phyloP scores from a whole-genome alignment of 2,113 vertebrate species.

The Neolamprologus tretocephalus region DNA sequence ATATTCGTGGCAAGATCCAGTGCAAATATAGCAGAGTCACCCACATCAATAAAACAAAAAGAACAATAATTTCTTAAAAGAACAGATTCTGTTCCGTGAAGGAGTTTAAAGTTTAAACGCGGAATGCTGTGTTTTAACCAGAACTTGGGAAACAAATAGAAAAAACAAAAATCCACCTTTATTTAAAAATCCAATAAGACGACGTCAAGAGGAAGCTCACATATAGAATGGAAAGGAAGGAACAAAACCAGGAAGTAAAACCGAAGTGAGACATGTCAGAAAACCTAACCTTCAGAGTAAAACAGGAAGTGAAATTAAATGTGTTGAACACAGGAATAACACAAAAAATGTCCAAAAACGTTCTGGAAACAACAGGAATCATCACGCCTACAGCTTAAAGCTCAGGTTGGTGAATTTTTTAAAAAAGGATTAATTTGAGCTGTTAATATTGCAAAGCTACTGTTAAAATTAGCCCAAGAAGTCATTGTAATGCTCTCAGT shows the following conservation, averaged over 20 bases:
- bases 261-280: not conserved
- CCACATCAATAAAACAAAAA: not conserved
- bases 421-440: not conserved
- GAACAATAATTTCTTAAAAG: not conserved
- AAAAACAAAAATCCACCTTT: not conserved
- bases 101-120: not conserved
- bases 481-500: not conserved
- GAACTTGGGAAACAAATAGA: not conserved
- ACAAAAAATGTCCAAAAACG: accelerated
- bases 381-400: not conserved
- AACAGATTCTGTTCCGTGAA: not conserved
- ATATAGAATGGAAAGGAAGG: not conserved
- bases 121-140: not conserved
- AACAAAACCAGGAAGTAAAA: not conserved
- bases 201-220: not conserved
- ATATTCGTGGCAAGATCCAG: not conserved
- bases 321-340: not conserved
- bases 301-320: not conserved
- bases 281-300: not conserved
- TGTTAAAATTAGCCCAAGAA: not conserved
- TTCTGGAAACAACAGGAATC: not conserved
- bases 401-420: not conserved
- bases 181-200: not conserved
- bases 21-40: not conserved
- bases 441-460: not conserved